Base-by-base conservation (phyloP, 2,797 vertebrate species). In the Sphenopsis melanotis region DNA sequence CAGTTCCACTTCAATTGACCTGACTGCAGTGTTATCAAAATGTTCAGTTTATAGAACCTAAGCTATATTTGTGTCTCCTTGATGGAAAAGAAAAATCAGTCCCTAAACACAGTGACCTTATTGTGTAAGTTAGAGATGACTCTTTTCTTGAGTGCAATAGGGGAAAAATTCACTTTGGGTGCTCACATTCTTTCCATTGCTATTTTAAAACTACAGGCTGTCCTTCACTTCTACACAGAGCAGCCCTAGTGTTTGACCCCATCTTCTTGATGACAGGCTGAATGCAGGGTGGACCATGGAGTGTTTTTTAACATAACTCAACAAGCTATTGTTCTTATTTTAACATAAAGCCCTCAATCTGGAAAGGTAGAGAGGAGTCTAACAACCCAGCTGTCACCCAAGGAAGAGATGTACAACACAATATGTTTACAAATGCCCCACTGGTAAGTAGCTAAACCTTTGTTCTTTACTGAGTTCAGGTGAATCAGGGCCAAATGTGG, bases 21-120 rank as follows among this genome's bases (percentile, higher is more conserved):
- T 86, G 90, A 93, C 71, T 96, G 75, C 59, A 84, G 72, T 77
- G 72, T 92, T 95, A 95, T 94, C 86, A 87, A 90, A 95, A 91
- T 77, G 79, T 79, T 76, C 75, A 42, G 19, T 93, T 90, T 94
- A 83, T 82, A 89, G 59, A 91, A 77, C 32, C 52, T 72, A 85
- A 89, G 59, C 39, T 79, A 39, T 68, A 85, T 70, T 93, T 87
- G 24, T 64, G 44, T 80, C 70, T 94, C 68, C 78, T 50, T 90
- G 78, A 82, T 59, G 30, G 87, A 89, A 95, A 94, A 92, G 72
- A 61, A 92, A 93, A 90, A 91, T 63, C 83, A 36, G 59, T 80
- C 30, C 46, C 47, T 90, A 86, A 87, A 91, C 47, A 23, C 12
- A 65, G 71, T 59, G 74, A 93, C 77, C 53, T 90, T 88, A 90